Percentiles rank a stretch among this genome's conserved stretches.
Evolutionary conservation across 2,797 vertebrate genomes (phyloP).

Genomic region (Macrochelys suwanniensis): DNA sequence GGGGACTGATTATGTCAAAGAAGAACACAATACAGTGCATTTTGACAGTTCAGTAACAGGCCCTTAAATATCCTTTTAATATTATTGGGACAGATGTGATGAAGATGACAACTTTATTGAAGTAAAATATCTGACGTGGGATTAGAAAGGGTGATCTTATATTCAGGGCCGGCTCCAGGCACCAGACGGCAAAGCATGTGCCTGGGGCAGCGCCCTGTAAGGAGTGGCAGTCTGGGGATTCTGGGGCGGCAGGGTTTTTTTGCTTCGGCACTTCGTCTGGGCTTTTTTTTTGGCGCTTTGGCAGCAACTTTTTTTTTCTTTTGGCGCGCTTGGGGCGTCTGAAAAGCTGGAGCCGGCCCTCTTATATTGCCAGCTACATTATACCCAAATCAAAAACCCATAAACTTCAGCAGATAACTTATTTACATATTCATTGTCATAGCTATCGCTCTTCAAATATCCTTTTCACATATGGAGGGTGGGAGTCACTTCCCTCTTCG

Average conservation of each 20-base stretch:
- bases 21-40: background rate
- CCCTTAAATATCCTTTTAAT: background rate
- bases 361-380: background rate
- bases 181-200: too few relatives aligned
- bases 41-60: background rate
- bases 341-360: too few relatives aligned
- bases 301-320: too few relatives aligned
- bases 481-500: background rate
- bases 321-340: too few relatives aligned
- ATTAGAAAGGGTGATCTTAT: background rate
- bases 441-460: background rate
- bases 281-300: too few relatives aligned
- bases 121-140: background rate
- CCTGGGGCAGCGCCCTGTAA: too few relatives aligned
- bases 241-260: too few relatives aligned
- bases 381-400: background rate
- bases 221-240: too few relatives aligned
- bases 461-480: rapidly evolving
- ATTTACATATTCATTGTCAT: background rate
- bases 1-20: rapidly evolving
- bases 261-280: too few relatives aligned
- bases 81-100: background rate
- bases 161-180: background rate
- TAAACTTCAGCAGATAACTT: background rate
- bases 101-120: background rate